These are phyloP conservation scores for Bubo scandiacus DNA, from an alignment of 2,113 vertebrate genomes.

Conservation along the genomic window DNA sequence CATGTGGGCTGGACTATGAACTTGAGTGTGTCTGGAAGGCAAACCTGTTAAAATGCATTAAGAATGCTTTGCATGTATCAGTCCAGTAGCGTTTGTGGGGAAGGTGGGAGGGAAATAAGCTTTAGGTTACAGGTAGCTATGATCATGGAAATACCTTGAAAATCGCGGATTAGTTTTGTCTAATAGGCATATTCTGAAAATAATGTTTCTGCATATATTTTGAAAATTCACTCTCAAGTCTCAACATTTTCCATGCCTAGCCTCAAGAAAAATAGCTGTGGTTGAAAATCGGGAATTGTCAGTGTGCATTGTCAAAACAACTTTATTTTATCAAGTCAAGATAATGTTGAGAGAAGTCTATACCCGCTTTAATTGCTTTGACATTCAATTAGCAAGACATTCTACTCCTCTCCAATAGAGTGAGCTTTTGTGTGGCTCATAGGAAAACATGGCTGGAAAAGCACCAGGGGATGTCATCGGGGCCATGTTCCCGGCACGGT, in stretches of 20 bases:
- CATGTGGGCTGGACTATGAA: not conserved
- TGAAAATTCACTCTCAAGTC: not conserved
- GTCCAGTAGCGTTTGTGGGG: not conserved
- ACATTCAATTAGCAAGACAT: constrained; percentile 69
- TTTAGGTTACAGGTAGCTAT: not conserved
- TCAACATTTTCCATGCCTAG: not conserved
- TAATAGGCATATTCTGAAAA: not conserved
- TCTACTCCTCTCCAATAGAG: constrained; percentile 41
- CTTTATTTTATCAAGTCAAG: constrained; percentile 68
- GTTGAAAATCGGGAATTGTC: constrained; percentile 37
- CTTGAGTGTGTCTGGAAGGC: not conserved
- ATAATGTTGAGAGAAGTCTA: constrained; percentile 54
- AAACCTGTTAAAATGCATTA: not conserved
- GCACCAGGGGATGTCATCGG: not conserved
- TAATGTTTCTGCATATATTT: not conserved
- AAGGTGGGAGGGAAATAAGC: not conserved
- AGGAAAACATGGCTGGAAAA: constrained; percentile 26
- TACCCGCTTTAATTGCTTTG: constrained; percentile 65
- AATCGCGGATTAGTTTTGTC: constrained; percentile 2
- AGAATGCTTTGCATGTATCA: not conserved
- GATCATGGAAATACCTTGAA: constrained; percentile 1
- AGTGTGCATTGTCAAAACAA: constrained; percentile 59
- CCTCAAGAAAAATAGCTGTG: constrained; percentile 24
- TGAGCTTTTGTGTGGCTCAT: constrained; percentile 42
- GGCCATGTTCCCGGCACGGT: not conserved